A percentile compares a stretch with the other conserved stretches of the same genome.
Evolutionary conservation across 1,140 invertebrate species (phyloP).

Genomic region (Armadillidium nasatum): DNA sequence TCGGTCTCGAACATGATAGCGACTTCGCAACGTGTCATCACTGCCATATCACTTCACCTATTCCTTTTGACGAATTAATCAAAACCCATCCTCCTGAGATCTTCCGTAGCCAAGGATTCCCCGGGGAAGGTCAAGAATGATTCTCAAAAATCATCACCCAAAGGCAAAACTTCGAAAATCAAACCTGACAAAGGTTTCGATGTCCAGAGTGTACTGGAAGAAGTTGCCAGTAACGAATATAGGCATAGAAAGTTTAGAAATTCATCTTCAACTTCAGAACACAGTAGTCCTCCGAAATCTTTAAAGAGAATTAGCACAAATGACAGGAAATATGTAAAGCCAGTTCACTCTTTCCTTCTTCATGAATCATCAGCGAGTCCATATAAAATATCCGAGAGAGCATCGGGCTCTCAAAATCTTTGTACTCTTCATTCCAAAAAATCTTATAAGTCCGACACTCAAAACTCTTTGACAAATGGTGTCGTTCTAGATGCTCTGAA

Average conservation of each 20-base stretch:
- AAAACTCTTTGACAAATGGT: not conserved
- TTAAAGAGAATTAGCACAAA: not conserved
- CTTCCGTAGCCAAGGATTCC: not conserved
- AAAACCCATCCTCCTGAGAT: conserved; percentile 27
- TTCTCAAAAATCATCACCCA: not conserved
- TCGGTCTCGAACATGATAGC: not conserved
- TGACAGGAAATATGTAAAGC: not conserved
- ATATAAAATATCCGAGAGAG: not conserved
- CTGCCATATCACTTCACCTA: conserved; percentile 25
- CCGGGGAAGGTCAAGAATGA: not conserved
- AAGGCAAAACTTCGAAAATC: not conserved
- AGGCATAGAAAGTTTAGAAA: not conserved
- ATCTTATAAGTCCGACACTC: not conserved
- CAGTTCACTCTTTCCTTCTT: not conserved
- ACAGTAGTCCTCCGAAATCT: not conserved
- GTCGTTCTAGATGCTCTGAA: not conserved
- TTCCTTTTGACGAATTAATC: conserved; percentile 25
- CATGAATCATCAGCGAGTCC: not conserved
- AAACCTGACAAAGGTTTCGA: not conserved
- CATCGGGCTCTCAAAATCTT: not conserved
- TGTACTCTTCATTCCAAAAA: not conserved
- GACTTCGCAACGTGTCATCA: conserved; percentile 13
- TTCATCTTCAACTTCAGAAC: not conserved
- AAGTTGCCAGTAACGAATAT: not conserved
- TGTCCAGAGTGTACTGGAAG: not conserved